phyloP scores from a whole-genome alignment of 2,797 vertebrate genomes.

The Cryptoblepharus egeriae region DNA sequence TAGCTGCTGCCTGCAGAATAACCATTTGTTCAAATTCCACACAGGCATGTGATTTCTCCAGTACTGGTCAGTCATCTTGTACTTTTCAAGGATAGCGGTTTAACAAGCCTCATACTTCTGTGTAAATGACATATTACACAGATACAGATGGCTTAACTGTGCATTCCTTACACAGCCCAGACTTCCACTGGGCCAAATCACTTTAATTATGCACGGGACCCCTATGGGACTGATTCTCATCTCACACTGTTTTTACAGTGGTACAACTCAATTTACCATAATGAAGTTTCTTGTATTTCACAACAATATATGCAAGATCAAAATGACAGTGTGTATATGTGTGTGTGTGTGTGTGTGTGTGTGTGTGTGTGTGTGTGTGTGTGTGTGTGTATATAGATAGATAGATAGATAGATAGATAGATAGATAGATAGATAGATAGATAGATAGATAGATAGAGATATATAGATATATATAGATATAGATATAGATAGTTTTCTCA shows the following conservation, averaged over 20 bases:
- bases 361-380: no score
- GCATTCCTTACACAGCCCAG: conserved; percentile 14
- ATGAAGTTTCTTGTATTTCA: conserved; percentile 63
- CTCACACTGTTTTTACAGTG: conserved; percentile 50
- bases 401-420: no score
- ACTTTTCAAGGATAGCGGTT: conserved; percentile 17
- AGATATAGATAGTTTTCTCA: no score
- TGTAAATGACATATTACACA: conserved; percentile 47
- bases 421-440: no score
- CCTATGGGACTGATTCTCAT: conserved; percentile 48
- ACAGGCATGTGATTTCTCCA: conserved; percentile 15
- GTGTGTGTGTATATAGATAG: no score
- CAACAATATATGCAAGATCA: conserved; percentile 52
- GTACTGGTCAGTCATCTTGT: conserved; percentile 15
- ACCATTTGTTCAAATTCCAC: conserved; percentile 45
- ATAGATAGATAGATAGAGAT: no score
- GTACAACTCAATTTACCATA: conserved; percentile 66
- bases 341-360: no score
- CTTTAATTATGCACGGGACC: conserved; percentile 37
- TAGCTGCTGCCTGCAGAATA: conserved; percentile 31
- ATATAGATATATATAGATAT: no score
- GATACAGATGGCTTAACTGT: conserved; percentile 35
- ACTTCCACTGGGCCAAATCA: conserved; percentile 50
- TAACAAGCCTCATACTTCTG: conserved; percentile 28
- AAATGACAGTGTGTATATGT: conserved; percentile 46